Evolutionary conservation across 2,888 invertebrate genomes (phyloP), one percentile per base, ranked within the genome.

Genomic region (Argyresthia albistria): DNA sequence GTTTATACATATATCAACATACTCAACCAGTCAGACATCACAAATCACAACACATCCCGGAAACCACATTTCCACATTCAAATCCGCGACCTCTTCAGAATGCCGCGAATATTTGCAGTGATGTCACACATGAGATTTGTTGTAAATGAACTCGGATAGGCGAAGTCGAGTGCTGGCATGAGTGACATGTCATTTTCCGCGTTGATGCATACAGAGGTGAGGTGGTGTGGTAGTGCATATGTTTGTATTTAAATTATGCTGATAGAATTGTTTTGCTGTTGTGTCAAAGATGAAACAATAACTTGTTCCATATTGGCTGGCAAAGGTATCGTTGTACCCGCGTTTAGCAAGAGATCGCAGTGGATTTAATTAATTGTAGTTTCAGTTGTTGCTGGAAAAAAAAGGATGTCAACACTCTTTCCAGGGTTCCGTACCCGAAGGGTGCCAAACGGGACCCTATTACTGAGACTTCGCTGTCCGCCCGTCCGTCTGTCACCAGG

Each of bases 121-220:
- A 9, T 2, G n/a, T n/a, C 39, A 11, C 39, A 39, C 39, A 11
- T 39, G 10, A 39, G 8, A 9, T 39, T 9, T n/a, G n/a, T 39
- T 11, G 9, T 11, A 39, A 39, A 39, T 39, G 39, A 9, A n/a
- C n/a, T 39, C 39, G n/a, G n/a, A 39, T 36, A 25, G 25, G 25
- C 25, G 46, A 51, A 43, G 37, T 45, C 37, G 49, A 48, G 54
- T 47, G 43, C 37, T 15, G 25, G 36, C 57, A 66, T 54, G 63
- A 62, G 60, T 83, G 84, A 84, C 83, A 83, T 59, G 76, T 82
- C 73, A 84, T 86, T 86, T 83, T 84, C 80, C 78, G 72, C 77
- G 52, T 70, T 70, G 64, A 60, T 69, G 80, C 74, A 65, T 70
- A 9, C 47, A 12, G 45, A 39, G 10, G 39, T n/a, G 36, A 36